phyloP scores from a whole-genome alignment of 2,888 invertebrate species.

The Leptogaster cylindrica region DNA sequence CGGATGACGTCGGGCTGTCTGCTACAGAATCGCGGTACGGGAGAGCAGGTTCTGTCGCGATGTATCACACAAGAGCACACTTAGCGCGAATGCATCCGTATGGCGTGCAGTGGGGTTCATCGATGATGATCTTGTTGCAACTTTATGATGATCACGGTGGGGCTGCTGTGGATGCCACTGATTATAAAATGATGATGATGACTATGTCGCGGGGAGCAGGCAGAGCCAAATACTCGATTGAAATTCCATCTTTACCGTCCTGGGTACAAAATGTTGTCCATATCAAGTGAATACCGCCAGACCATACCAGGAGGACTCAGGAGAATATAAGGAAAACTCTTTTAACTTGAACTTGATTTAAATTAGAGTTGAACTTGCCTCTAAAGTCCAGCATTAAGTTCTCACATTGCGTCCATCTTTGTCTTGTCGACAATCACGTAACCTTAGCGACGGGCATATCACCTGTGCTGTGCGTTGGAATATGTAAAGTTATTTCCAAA shows the following conservation, averaged over 20 bases:
- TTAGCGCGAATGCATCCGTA: slow-evolving; percentile 6
- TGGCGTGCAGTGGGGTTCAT: background rate
- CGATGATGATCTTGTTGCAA: slow-evolving; percentile 46
- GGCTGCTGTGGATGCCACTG: slow-evolving; percentile 44
- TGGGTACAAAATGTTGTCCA: slow-evolving; percentile 43
- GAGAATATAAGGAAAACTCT: slow-evolving; percentile 41
- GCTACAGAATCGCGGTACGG: slow-evolving; percentile 22
- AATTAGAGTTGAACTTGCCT: slow-evolving; percentile 46
- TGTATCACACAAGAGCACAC: slow-evolving; percentile 7
- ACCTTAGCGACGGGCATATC: too few relatives aligned
- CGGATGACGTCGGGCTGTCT: slow-evolving; percentile 46
- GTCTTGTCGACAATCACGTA: background rate
- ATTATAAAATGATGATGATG: slow-evolving; percentile 46
- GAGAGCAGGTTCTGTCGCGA: slow-evolving; percentile 29
- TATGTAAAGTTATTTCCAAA: slow-evolving; percentile 44
- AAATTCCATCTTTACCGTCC: slow-evolving; percentile 35
- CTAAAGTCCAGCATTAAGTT: slow-evolving; percentile 40
- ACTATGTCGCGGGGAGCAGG: slow-evolving; percentile 32
- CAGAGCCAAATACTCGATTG: slow-evolving; percentile 15
- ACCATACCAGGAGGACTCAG: slow-evolving; percentile 45
- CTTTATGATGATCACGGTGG: slow-evolving; percentile 44
- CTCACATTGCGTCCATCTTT: slow-evolving; percentile 35
- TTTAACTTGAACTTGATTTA: slow-evolving; percentile 44
- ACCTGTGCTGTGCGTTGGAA: background rate
- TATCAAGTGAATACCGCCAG: slow-evolving; percentile 45